phyloP scores from a whole-genome alignment of 2,113 vertebrate species.

The Ceyx melanurus region DNA sequence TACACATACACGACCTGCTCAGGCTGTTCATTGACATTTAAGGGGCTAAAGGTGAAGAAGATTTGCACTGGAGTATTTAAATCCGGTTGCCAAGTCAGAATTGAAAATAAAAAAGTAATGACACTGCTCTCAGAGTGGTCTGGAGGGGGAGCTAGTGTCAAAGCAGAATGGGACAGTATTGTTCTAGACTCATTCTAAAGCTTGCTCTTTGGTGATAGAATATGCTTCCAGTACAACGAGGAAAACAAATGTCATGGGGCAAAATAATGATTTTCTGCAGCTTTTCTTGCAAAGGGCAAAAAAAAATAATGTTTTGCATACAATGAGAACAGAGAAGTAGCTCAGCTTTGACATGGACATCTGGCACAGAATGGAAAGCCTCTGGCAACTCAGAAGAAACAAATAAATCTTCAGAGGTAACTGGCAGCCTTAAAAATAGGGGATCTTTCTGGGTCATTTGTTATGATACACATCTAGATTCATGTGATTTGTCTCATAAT shows the following conservation, averaged over 20 bases:
- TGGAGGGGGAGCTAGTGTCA: slow-evolving; percentile 84
- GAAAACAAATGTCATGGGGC: not conserved
- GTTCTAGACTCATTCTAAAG: slow-evolving; percentile 50
- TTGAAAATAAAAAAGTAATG: slow-evolving; percentile 51
- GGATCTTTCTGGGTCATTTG: not conserved
- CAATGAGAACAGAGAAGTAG: not conserved
- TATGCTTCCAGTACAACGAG: not conserved
- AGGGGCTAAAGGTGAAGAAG: not conserved
- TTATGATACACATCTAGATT: not conserved
- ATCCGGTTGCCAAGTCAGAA: slow-evolving; percentile 40
- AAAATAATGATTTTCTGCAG: not conserved
- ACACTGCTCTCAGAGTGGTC: slow-evolving; percentile 63
- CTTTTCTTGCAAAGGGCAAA: not conserved
- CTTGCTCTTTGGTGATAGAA: not conserved
- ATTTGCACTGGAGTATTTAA: slow-evolving; percentile 39
- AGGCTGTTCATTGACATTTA: slow-evolving; percentile 9
- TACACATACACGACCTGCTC: not conserved
- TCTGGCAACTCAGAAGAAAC: not conserved
- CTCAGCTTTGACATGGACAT: not conserved
- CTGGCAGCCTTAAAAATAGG: not conserved
- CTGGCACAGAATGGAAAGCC: not conserved
- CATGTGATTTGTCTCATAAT: not conserved
- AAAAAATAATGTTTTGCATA: not conserved
- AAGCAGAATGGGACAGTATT: slow-evolving; percentile 65
- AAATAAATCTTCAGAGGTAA: not conserved